Conservation (phyloP, 1,140 invertebrate species). For the Sarcophaga peregrina region DNA sequence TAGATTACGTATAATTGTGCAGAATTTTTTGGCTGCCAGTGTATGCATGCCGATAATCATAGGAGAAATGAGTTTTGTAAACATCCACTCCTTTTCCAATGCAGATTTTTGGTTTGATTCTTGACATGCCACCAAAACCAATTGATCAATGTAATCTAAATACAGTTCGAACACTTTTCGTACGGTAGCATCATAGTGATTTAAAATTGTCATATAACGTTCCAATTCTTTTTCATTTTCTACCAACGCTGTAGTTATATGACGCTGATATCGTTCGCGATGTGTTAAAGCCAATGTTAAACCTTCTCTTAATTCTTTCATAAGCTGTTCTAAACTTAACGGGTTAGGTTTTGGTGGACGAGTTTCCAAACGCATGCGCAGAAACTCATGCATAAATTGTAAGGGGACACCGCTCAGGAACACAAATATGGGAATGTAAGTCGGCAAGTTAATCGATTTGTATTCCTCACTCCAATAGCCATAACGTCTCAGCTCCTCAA, state of each 20-base stretch:
- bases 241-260: slow-evolving; percentile 76
- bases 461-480: slow-evolving; percentile 84
- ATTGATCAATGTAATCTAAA: slow-evolving; percentile 79
- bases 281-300: slow-evolving; percentile 81
- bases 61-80: slow-evolving; percentile 76
- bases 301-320: slow-evolving; percentile 88
- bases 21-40: slow-evolving; percentile 76
- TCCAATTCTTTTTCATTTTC: slow-evolving; percentile 68
- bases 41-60: slow-evolving; percentile 77
- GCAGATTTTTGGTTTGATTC: slow-evolving; percentile 79
- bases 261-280: slow-evolving; percentile 77
- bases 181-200: slow-evolving; percentile 82
- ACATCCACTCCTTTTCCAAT: slow-evolving; percentile 85
- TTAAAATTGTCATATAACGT: slow-evolving; percentile 72
- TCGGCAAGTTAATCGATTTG: slow-evolving; percentile 80
- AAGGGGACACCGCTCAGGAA: slow-evolving; percentile 85
- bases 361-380: slow-evolving; percentile 84
- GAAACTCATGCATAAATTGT: slow-evolving; percentile 89
- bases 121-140: slow-evolving; percentile 77
- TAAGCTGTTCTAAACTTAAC: slow-evolving; percentile 85
- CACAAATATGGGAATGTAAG: slow-evolving; percentile 84
- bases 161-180: slow-evolving; percentile 80
- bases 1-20: slow-evolving; percentile 67
- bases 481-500: slow-evolving; percentile 68
- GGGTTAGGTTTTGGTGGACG: slow-evolving; percentile 85